A percentile compares a stretch with the other conserved stretches of the same genome.
Evolutionary conservation across 2,888 invertebrate species (phyloP).

Genomic region (Sminthurinus aureus): DNA sequence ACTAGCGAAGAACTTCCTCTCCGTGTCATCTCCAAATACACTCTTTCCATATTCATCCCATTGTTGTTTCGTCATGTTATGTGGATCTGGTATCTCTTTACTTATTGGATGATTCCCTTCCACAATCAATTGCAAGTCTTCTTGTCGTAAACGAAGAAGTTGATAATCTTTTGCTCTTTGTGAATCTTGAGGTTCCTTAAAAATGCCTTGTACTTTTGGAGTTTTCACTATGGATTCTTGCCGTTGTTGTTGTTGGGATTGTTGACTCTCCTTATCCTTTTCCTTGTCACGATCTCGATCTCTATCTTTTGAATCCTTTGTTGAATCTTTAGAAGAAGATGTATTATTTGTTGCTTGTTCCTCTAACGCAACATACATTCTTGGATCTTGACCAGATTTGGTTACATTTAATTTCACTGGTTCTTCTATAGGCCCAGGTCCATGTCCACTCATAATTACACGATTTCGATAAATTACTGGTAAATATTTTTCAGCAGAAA

Average conservation of each 20-base stretch:
- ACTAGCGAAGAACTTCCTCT: constrained; percentile 56
- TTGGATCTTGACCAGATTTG: constrained; percentile 46
- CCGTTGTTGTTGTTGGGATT: background rate
- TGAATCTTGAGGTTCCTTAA: constrained; percentile 53
- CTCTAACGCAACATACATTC: constrained; percentile 55
- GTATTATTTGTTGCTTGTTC: constrained; percentile 39
- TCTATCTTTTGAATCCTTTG: constrained; percentile 19
- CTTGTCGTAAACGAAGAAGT: constrained; percentile 42
- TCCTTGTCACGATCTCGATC: background rate
- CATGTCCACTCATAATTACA: constrained; percentile 46
- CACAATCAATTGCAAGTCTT: constrained; percentile 55
- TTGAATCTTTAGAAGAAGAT: constrained; percentile 24
- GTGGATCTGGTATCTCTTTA: constrained; percentile 54
- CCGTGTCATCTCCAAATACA: constrained; percentile 51
- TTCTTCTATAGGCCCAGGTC: constrained; percentile 49
- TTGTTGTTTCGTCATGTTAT: constrained; percentile 57
- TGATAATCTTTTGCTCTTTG: constrained; percentile 54
- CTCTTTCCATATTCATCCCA: constrained; percentile 58
- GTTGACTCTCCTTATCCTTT: background rate
- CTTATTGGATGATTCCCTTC: constrained; percentile 56
- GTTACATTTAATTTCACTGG: constrained; percentile 46
- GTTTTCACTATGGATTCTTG: constrained; percentile 21
- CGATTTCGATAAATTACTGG: constrained; percentile 56
- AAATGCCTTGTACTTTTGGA: constrained; percentile 42
- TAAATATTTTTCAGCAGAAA: constrained; percentile 54